These are phyloP conservation scores for Pipistrellus pygmaeus DNA, from an alignment of 2,797 vertebrate species.

Conservation along the genomic window DNA sequence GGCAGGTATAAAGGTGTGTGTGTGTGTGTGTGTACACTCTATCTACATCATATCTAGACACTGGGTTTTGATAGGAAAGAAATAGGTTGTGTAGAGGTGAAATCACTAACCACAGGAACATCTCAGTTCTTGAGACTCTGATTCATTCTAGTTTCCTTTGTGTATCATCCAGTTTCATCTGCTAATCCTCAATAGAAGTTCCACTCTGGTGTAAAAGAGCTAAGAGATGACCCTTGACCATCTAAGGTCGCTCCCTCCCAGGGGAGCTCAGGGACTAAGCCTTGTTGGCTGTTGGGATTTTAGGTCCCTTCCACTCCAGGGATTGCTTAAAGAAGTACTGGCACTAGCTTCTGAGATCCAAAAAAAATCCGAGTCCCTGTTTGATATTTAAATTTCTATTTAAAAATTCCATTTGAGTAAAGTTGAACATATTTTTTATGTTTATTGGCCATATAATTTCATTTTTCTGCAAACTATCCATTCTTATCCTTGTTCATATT, in stretches of 20 bases:
- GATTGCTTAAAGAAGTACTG: not conserved
- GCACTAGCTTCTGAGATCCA: not conserved
- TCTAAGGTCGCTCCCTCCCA: not conserved
- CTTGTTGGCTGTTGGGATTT: not conserved
- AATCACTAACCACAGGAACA: not conserved
- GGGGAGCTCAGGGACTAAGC: not conserved
- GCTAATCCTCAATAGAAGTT: not conserved
- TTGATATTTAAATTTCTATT: not conserved
- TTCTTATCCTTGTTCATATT: not conserved
- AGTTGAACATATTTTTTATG: conserved; percentile 35
- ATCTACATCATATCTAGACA: not conserved
- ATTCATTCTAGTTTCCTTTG: not conserved
- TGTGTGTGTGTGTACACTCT: not conserved
- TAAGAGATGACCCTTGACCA: not conserved
- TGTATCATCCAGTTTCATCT: not conserved
- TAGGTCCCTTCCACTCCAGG: not conserved
- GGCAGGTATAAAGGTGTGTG: not conserved
- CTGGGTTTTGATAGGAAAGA: conserved; percentile 11
- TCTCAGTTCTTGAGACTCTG: not conserved
- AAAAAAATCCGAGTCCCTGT: not conserved
- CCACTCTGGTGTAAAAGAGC: not conserved
- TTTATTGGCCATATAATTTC: not conserved
- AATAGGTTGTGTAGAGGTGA: not conserved
- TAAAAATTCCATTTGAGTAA: conserved; percentile 15
- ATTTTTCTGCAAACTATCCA: not conserved